A percentile compares a stretch with the other conserved stretches of the same genome.
Evolutionary conservation across 2,888 invertebrate genomes (phyloP).

Genomic region (Drosophila buzzatii): DNA sequence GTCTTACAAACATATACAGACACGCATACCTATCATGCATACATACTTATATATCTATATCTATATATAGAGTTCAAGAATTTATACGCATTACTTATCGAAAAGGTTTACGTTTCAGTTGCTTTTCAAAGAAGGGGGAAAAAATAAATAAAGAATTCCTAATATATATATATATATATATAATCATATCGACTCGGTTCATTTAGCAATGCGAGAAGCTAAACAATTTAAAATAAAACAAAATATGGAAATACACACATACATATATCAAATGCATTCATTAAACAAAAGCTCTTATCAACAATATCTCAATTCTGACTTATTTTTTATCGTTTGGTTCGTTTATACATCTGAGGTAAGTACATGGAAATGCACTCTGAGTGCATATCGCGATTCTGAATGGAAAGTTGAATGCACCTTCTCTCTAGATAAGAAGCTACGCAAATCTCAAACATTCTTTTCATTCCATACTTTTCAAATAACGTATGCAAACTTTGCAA

Average conservation of each 20-base stretch:
- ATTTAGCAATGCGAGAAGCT: background rate
- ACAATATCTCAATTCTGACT: background rate
- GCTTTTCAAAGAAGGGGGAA: constrained; percentile 62
- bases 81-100: constrained; percentile 27
- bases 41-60: background rate
- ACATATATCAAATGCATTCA: constrained; percentile 5
- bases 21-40: background rate
- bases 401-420: constrained; percentile 1
- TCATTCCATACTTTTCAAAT: too few species aligned
- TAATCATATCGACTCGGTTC: background rate
- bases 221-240: background rate
- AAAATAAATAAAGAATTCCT: constrained; percentile 69
- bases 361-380: background rate
- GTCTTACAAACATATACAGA: constrained; percentile 37
- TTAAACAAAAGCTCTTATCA: constrained; percentile 1
- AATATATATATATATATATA: constrained; percentile 33
- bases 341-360: background rate
- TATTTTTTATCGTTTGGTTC: background rate
- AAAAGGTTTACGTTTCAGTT: constrained; percentile 47
- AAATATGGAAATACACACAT: background rate
- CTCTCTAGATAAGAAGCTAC: background rate
- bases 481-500: background rate
- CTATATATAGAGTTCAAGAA: constrained; percentile 2
- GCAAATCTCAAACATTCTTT: background rate
- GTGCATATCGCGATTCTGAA: background rate